These are phyloP conservation scores for Aegypius monachus DNA, from an alignment of 2,113 vertebrate species.

Conservation along the genomic window DNA sequence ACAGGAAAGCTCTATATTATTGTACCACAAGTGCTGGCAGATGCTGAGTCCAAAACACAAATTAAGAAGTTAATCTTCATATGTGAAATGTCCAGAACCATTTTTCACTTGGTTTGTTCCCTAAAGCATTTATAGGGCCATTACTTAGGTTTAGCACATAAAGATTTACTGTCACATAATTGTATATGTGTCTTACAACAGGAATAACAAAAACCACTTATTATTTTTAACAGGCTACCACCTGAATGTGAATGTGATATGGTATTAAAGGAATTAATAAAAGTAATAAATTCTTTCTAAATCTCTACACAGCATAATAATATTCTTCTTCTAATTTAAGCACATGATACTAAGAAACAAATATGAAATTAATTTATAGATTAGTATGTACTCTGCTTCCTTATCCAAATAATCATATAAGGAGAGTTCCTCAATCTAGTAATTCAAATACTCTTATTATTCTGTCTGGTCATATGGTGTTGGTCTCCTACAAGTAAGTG, in stretches of 20 bases:
- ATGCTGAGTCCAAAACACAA: constrained; percentile 15
- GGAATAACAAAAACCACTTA: background rate
- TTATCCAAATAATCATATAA: background rate
- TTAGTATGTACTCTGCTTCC: background rate
- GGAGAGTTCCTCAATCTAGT: background rate
- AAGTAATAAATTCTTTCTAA: background rate
- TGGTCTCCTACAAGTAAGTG: background rate
- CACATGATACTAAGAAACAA: background rate
- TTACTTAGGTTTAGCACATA: background rate
- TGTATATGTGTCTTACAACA: background rate
- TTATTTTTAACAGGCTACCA: background rate
- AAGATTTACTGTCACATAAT: constrained; percentile 4
- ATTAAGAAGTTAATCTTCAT: constrained; percentile 34
- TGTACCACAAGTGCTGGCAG: constrained; percentile 3
- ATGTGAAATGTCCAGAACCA: background rate
- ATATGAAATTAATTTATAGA: background rate
- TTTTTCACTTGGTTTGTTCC: constrained; percentile 9
- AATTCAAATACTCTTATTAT: background rate
- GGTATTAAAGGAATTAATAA: background rate
- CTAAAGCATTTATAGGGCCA: background rate
- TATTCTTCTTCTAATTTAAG: background rate
- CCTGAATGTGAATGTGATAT: background rate
- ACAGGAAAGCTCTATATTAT: background rate
- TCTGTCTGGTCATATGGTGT: background rate
- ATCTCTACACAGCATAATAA: background rate